phyloP scores from a whole-genome alignment of 2,797 vertebrate genomes.

The Chrosomus eos region DNA sequence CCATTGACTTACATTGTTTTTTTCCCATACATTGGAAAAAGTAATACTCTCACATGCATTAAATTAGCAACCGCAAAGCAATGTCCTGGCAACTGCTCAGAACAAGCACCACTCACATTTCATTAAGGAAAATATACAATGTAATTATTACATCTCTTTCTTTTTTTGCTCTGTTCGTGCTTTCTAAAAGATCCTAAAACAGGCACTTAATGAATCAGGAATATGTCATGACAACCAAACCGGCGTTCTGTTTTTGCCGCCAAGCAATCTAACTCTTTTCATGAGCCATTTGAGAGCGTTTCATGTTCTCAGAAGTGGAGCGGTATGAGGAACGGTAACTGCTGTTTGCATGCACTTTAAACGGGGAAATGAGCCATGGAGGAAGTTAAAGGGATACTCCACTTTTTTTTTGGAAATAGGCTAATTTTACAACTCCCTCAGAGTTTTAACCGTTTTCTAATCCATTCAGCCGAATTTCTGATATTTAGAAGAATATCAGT shows the following conservation, averaged over 20 bases:
- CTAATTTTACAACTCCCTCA: too few relatives aligned
- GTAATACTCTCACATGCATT: too few relatives aligned
- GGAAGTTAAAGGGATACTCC: too few relatives aligned
- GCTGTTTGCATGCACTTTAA: slow-evolving; percentile 36
- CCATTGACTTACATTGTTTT: too few relatives aligned
- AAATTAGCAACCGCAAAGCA: too few relatives aligned
- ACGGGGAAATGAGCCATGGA: slow-evolving; percentile 35
- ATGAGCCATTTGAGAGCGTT: slow-evolving; percentile 19
- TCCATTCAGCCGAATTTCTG: too few relatives aligned
- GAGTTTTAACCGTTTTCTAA: too few relatives aligned
- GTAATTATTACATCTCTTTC: background rate
- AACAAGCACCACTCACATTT: background rate
- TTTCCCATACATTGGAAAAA: too few relatives aligned
- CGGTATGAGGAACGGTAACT: slow-evolving; percentile 1
- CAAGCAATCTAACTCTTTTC: background rate
- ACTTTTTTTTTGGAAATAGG: too few relatives aligned
- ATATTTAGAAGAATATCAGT: too few relatives aligned
- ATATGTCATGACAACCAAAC: slow-evolving; percentile 40
- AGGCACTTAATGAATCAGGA: background rate
- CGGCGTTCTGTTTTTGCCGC: slow-evolving; percentile 7
- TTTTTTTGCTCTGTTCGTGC: background rate
- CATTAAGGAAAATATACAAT: background rate
- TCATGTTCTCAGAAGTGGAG: slow-evolving; percentile 19
- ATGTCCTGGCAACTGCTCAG: too few relatives aligned
- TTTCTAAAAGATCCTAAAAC: background rate